Base-by-base conservation (phyloP, 2,888 invertebrate genomes). In the Campoplex capitator region DNA sequence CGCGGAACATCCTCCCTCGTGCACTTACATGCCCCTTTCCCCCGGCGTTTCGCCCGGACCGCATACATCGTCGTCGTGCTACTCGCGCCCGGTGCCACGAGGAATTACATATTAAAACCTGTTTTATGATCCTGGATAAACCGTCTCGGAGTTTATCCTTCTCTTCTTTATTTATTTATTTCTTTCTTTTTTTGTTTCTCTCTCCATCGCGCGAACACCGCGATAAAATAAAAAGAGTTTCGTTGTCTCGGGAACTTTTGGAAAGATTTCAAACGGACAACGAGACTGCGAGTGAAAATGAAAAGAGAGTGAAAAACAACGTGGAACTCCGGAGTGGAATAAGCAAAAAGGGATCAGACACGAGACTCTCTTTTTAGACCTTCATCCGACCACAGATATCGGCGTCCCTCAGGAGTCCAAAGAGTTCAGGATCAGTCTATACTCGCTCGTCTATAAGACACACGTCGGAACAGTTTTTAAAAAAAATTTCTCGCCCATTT, bases 51-150 rank as follows among this genome's bases (percentile, higher is more conserved):
- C 18, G 8, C 23, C 23, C 73, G 65, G 54, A 79, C 73, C 58
- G 23, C 23, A 78, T 80, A 71, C 75, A 65, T 79, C 75, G 28
- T 75, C 82, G 58, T 85, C 28, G 56, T 56, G 58, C 85, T 80
- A 67, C 13, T 23, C 23, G 23, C 23, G 23, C 23, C 23, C 73
- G 62, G 58, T 76, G 45, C 77, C 80, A 81, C 51, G 84, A 79
- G 71, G 71, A 87, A 87, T 84, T 79, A 83, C 85, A 82, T 83
- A 87, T 87, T 85, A 83, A 87, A 83, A 87, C 78, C 79, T 79
- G 79, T 82, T 87, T 84, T 82, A 87, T 83, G 87, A 79, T 83
- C 75, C 76, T 42, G 86, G 82, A 84, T 75, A 79, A 84, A 70
- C 13, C 75, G 28, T 28, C 77, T 32, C 75, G 18, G 38, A 77